A percentile compares a stretch with the other conserved stretches of the same genome.
Evolutionary conservation across 2,797 vertebrate genomes (phyloP).

Genomic region (Syngnathus acus): DNA sequence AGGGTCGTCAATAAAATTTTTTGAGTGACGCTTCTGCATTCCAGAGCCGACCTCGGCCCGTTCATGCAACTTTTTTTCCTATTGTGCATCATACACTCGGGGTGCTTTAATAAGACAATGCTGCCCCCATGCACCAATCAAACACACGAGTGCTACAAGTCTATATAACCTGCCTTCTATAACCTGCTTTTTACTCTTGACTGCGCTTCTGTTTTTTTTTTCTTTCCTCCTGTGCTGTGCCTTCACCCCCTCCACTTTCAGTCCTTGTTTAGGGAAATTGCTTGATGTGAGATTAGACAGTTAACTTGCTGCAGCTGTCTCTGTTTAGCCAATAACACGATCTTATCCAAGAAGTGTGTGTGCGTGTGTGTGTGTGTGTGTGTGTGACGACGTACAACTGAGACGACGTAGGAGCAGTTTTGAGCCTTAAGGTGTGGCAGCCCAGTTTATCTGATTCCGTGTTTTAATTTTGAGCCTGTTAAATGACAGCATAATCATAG

Average conservation of each 20-base stretch:
- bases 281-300: slow-evolving; percentile 62
- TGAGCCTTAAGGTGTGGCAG: slow-evolving; percentile 31
- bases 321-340: slow-evolving; percentile 69
- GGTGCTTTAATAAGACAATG: slow-evolving; percentile 6
- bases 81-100: slow-evolving; percentile 24
- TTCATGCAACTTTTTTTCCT: slow-evolving; percentile 13
- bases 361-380: background rate
- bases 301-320: slow-evolving; percentile 66
- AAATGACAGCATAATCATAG: background rate
- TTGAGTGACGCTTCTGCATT: slow-evolving; percentile 1
- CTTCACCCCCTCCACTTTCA: slow-evolving; percentile 18
- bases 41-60: slow-evolving; percentile 5
- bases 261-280: slow-evolving; percentile 55
- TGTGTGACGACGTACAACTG: slow-evolving; percentile 19
- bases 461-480: background rate
- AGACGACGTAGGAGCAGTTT: slow-evolving; percentile 28
- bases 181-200: slow-evolving; percentile 21
- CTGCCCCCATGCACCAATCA: slow-evolving; percentile 3
- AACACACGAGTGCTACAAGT: slow-evolving; percentile 13
- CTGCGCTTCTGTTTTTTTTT: slow-evolving; percentile 31
- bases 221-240: slow-evolving; percentile 25
- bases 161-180: slow-evolving; percentile 24
- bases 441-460: background rate
- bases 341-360: slow-evolving; percentile 31
- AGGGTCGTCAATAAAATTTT: slow-evolving; percentile 16